Evolutionary conservation across 2,888 invertebrate species (phyloP).

Genomic region (Leptopilina drosophilae): DNA sequence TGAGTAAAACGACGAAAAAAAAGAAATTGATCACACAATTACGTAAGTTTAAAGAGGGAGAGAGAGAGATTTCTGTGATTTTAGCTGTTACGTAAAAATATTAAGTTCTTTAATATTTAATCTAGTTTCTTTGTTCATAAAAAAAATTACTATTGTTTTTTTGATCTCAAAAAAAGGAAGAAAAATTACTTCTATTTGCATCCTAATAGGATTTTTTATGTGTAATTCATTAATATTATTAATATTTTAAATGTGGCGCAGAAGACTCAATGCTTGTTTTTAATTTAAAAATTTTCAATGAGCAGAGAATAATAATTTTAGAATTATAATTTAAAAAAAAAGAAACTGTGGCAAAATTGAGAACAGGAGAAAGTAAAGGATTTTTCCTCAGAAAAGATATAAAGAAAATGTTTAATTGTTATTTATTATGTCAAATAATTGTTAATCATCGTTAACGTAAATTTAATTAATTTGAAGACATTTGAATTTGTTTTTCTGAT

Average conservation of each 20-base stretch:
- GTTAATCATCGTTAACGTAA: no score
- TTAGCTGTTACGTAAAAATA: conserved; percentile 36
- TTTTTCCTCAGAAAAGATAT: neutral
- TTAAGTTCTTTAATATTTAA: conserved; percentile 6
- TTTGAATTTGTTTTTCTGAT: no score
- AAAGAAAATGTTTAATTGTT: neutral
- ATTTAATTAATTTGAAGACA: no score
- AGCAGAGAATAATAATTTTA: conserved; percentile 3
- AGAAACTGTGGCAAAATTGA: neutral
- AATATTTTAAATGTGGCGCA: neutral
- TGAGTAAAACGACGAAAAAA: neutral
- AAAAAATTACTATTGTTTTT: neutral
- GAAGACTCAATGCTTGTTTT: conserved; percentile 4
- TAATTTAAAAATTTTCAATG: neutral
- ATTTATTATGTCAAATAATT: no score
- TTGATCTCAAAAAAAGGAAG: neutral
- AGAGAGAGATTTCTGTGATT: conserved; percentile 37
- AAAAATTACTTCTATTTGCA: neutral
- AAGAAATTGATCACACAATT: conserved; percentile 11
- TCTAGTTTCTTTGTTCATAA: conserved; percentile 36
- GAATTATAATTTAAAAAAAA: neutral
- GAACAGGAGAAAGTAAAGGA: neutral
- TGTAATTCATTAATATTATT: neutral
- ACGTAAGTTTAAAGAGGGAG: neutral
- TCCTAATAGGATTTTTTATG: neutral